Evolutionary conservation across 2,888 invertebrate genomes (phyloP).

Genomic region (Caenorhabditis doughertyi): DNA sequence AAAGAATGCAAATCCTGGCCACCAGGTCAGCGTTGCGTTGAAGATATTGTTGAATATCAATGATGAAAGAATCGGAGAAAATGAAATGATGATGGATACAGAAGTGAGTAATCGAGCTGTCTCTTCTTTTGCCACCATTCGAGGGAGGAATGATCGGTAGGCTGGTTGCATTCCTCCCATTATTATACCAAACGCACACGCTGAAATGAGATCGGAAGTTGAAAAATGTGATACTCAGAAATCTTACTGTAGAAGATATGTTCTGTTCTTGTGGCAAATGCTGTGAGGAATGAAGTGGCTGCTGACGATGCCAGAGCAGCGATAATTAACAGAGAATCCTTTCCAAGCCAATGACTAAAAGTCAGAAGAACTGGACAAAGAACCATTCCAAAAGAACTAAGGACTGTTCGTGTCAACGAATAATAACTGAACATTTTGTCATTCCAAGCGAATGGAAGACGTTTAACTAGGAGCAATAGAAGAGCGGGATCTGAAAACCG

Average conservation of each 20-base stretch:
- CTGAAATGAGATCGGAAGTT: constrained; percentile 62
- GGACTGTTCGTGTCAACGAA: constrained; percentile 58
- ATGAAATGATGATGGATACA: constrained; percentile 73
- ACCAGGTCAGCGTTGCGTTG: constrained; percentile 73
- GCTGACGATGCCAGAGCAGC: constrained; percentile 67
- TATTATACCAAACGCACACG: constrained; percentile 70
- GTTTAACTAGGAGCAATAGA: constrained; percentile 75
- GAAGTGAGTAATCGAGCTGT: constrained; percentile 77
- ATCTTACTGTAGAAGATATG: constrained; percentile 74
- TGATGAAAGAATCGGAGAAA: constrained; percentile 78
- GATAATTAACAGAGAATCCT: constrained; percentile 77
- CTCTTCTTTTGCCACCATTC: constrained; percentile 81
- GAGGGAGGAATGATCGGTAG: constrained; percentile 77
- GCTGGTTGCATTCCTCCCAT: constrained; percentile 77
- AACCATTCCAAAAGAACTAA: constrained; percentile 69
- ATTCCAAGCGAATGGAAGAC: constrained; percentile 78
- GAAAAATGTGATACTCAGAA: background rate
- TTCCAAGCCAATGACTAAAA: constrained; percentile 71
- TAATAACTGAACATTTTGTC: constrained; percentile 76
- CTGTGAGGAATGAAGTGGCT: constrained; percentile 66
- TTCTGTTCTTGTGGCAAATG: constrained; percentile 73
- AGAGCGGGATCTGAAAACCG: constrained; percentile 72
- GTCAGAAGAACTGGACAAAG: constrained; percentile 72
- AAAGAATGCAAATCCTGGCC: constrained; percentile 81
- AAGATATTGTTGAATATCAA: constrained; percentile 78